Percentiles rank a stretch among this genome's conserved stretches.
Evolutionary conservation across 2,797 vertebrate genomes (phyloP).

Genomic region (Mormyrops attenuatus): DNA sequence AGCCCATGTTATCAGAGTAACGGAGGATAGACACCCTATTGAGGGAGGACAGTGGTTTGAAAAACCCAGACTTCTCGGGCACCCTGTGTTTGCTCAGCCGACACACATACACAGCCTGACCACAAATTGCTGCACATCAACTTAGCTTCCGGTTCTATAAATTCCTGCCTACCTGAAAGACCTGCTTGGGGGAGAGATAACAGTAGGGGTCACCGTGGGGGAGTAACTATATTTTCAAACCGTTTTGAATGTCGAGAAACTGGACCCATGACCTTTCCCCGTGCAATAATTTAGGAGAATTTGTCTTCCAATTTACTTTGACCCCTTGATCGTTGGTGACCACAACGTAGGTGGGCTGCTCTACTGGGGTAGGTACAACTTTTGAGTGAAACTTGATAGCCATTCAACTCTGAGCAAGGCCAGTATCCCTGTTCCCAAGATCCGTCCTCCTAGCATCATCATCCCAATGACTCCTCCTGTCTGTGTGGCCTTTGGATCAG

Average conservation of each 20-base stretch:
- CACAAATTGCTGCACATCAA: neutral
- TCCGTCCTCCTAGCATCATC: neutral
- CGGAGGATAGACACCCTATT: neutral
- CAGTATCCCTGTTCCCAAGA: neutral
- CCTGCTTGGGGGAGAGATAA: neutral
- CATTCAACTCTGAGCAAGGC: neutral
- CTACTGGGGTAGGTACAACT: neutral
- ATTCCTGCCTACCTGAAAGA: neutral
- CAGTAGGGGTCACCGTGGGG: neutral
- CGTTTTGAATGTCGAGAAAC: constrained; percentile 1
- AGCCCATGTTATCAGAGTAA: neutral
- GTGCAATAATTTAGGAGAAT: neutral
- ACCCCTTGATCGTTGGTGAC: constrained; percentile 5
- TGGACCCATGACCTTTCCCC: neutral
- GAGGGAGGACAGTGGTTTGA: neutral
- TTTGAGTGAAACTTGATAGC: neutral
- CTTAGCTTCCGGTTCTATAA: neutral
- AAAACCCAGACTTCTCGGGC: neutral
- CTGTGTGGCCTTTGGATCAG: neutral
- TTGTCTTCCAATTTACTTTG: neutral
- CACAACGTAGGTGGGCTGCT: neutral
- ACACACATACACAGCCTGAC: neutral
- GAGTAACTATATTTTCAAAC: neutral
- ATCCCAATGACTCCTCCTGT: neutral
- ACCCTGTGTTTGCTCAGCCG: neutral